Evolutionary conservation across 1,140 invertebrate genomes (phyloP).

Genomic region (Aphis craccivora): DNA sequence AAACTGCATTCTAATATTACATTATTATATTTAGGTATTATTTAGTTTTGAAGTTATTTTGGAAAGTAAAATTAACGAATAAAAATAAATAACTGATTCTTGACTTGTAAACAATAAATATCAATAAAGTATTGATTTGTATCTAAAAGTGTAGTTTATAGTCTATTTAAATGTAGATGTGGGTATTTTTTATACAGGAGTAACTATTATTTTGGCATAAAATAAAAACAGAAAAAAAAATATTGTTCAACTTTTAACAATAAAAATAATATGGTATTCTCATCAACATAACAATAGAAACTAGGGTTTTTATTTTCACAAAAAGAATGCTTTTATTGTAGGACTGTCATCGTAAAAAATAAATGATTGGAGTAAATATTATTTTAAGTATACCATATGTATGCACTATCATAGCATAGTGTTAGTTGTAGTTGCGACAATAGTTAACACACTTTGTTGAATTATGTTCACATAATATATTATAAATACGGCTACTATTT

Average conservation of each 20-base stretch:
- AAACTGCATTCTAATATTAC: not conserved
- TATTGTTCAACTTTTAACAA: constrained; percentile 10
- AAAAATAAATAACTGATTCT: not conserved
- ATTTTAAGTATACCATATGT: constrained; percentile 22
- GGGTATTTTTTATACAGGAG: not conserved
- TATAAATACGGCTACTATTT: not conserved
- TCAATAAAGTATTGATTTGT: constrained; percentile 12
- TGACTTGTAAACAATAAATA: not conserved
- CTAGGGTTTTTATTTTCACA: constrained; percentile 12
- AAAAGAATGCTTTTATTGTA: constrained; percentile 1
- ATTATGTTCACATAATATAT: not conserved
- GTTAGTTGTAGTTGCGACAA: not conserved
- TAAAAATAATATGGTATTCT: constrained; percentile 15
- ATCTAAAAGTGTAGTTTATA: not conserved
- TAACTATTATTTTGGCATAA: not conserved
- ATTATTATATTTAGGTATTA: not conserved
- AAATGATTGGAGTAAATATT: constrained; percentile 23
- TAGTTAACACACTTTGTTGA: not conserved
- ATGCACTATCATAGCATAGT: not conserved
- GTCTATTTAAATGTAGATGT: not conserved
- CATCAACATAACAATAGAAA: constrained; percentile 18
- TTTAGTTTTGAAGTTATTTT: not conserved
- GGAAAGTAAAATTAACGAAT: not conserved
- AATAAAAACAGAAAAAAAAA: not conserved
- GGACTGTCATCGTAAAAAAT: constrained; percentile 37